These are phyloP conservation scores for Xenopus petersii DNA, from an alignment of 2,797 vertebrate species.

Conservation along the genomic window DNA sequence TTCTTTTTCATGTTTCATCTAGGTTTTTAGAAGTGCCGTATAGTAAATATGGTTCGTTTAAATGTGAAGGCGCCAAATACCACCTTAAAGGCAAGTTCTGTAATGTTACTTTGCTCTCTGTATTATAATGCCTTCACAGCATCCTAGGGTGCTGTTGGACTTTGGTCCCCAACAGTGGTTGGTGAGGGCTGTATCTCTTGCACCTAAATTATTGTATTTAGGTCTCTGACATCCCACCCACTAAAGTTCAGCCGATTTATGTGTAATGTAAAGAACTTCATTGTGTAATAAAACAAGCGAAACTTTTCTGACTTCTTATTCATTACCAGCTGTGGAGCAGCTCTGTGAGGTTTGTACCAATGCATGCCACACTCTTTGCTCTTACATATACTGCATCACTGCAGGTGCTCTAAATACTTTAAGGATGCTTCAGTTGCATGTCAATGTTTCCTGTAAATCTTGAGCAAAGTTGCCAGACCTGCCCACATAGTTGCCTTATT, in stretches of 20 bases:
- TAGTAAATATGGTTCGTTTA: constrained; percentile 97
- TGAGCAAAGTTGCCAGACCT: constrained; percentile 59
- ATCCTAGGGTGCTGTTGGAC: constrained; percentile 93
- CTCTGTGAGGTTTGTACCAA: constrained; percentile 84
- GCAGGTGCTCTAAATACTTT: constrained; percentile 43
- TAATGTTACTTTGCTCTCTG: constrained; percentile 80
- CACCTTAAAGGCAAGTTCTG: constrained; percentile 97
- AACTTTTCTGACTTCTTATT: constrained; percentile 91
- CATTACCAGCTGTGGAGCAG: constrained; percentile 83
- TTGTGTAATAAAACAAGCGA: constrained; percentile 95
- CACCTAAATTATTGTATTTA: constrained; percentile 58
- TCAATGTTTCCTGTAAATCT: constrained; percentile 28
- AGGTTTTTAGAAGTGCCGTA: constrained; percentile 99
- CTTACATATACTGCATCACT: constrained; percentile 53
- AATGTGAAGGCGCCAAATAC: constrained; percentile 97
- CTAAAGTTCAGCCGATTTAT: constrained; percentile 83
- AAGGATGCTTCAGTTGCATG: constrained; percentile 60
- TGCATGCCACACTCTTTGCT: constrained; percentile 69
- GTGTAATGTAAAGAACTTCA: constrained; percentile 90
- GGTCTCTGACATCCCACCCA: constrained; percentile 79
- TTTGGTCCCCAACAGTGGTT: constrained; percentile 94
- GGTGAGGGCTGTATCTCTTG: constrained; percentile 92
- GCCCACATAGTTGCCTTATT: constrained; percentile 59
- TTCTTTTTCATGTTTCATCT: constrained; percentile 95
- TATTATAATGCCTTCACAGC: constrained; percentile 92